Conservation (phyloP, 1,140 invertebrate genomes). For the Agraylea sexmaculata region DNA sequence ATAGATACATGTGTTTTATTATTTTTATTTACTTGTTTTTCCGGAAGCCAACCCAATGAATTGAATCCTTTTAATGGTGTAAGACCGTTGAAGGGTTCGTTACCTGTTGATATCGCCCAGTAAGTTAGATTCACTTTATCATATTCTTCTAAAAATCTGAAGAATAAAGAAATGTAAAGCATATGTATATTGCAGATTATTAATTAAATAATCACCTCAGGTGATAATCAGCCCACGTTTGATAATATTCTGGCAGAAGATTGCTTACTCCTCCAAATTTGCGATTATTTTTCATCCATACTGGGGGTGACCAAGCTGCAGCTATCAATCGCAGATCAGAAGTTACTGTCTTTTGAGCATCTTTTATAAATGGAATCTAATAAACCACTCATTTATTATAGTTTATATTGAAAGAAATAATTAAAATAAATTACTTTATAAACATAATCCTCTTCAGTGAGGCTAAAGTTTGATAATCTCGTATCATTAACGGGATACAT, state of each 20-base stretch:
- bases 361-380: conserved; percentile 55
- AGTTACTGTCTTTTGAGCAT: conserved; percentile 28
- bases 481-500: conserved; percentile 46
- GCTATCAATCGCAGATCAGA: conserved; percentile 43
- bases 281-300: conserved; percentile 87
- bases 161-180: conserved; percentile 5
- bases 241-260: conserved; percentile 58
- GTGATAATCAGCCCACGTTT: conserved; percentile 71
- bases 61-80: conserved; percentile 54
- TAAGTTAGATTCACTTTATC: conserved; percentile 38
- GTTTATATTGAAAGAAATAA: background rate
- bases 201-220: conserved; percentile 47
- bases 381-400: conserved; percentile 12
- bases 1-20: conserved; percentile 1
- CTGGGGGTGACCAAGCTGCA: conserved; percentile 73
- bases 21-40: conserved; percentile 28
- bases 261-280: conserved; percentile 41
- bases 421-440: conserved; percentile 44
- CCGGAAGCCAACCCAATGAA: conserved; percentile 61
- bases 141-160: conserved; percentile 45
- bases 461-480: conserved; percentile 50
- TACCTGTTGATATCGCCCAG: conserved; percentile 55
- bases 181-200: background rate
- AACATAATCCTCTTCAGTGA: conserved; percentile 52
- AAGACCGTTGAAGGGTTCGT: conserved; percentile 48